Conservation (phyloP, 2,888 invertebrate genomes). For the Tolmerus cingulatus region DNA sequence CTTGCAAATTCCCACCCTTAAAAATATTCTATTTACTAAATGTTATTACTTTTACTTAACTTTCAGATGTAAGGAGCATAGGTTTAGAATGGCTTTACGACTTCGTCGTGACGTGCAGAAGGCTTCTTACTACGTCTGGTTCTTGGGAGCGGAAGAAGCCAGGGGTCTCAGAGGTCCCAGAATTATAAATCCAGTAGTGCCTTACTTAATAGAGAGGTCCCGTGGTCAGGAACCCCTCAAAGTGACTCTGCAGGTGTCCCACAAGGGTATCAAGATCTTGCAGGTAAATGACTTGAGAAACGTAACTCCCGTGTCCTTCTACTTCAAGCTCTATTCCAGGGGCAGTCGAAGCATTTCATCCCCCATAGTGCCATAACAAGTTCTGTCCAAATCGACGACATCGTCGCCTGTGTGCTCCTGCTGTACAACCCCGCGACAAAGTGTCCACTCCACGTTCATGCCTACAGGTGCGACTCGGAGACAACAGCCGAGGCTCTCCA, state of each 20-base stretch:
- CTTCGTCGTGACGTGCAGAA: conserved; percentile 87
- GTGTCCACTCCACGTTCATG: conserved; percentile 95
- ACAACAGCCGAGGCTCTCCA: conserved; percentile 90
- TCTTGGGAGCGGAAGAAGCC: conserved; percentile 95
- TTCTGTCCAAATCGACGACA: conserved; percentile 88
- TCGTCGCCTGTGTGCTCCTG: conserved; percentile 91
- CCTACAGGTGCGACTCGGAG: conserved; percentile 91
- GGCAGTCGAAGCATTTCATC: conserved; percentile 89
- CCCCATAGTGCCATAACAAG: conserved; percentile 93
- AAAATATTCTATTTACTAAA: not conserved
- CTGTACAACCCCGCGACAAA: conserved; percentile 94
- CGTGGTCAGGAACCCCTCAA: conserved; percentile 87
- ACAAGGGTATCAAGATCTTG: conserved; percentile 93
- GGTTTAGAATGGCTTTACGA: conserved; percentile 75
- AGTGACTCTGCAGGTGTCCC: conserved; percentile 89
- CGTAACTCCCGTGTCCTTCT: not conserved
- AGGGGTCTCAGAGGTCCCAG: conserved; percentile 86
- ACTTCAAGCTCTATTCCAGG: conserved; percentile 53
- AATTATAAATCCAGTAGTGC: conserved; percentile 84
- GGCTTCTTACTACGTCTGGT: conserved; percentile 91
- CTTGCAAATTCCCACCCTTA: not conserved
- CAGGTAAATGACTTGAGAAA: conserved; percentile 67
- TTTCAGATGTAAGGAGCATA: conserved; percentile 50
- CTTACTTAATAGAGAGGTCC: conserved; percentile 84
- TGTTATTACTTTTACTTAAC: not conserved